These are phyloP conservation scores for Xestia sexstrigata DNA, from an alignment of 2,888 invertebrate genomes.

Conservation along the genomic window DNA sequence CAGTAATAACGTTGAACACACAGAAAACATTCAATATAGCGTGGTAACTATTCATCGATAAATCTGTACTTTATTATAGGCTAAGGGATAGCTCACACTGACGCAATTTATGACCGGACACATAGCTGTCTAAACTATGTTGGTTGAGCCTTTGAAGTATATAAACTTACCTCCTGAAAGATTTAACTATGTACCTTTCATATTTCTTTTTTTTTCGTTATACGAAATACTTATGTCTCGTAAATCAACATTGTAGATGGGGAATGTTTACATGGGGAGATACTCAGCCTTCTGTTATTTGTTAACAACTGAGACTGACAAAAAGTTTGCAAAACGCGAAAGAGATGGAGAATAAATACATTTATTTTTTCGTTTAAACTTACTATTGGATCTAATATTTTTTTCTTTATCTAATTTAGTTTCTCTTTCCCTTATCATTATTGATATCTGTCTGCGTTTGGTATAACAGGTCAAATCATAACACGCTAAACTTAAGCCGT, in stretches of 20 bases:
- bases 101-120: not conserved
- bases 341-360: no score
- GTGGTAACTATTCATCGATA: constrained; percentile 4
- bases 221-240: not conserved
- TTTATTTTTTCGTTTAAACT: not conserved
- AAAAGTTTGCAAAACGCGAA: not conserved
- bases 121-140: not conserved
- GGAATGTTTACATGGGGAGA: not conserved
- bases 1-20: not conserved
- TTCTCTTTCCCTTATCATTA: not conserved
- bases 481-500: not conserved
- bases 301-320: not conserved
- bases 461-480: not conserved
- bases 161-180: not conserved
- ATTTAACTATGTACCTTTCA: not conserved
- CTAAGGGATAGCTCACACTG: not conserved
- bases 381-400: not conserved
- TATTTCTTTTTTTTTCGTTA: not conserved
- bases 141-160: not conserved
- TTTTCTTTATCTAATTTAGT: not conserved
- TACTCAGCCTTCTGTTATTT: not conserved
- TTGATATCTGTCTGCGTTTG: not conserved
- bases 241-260: not conserved
- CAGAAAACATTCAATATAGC: not conserved
- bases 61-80: constrained; percentile 1